Evolutionary conservation across 2,888 invertebrate genomes (phyloP).

Genomic region (Ophion ellenae): DNA sequence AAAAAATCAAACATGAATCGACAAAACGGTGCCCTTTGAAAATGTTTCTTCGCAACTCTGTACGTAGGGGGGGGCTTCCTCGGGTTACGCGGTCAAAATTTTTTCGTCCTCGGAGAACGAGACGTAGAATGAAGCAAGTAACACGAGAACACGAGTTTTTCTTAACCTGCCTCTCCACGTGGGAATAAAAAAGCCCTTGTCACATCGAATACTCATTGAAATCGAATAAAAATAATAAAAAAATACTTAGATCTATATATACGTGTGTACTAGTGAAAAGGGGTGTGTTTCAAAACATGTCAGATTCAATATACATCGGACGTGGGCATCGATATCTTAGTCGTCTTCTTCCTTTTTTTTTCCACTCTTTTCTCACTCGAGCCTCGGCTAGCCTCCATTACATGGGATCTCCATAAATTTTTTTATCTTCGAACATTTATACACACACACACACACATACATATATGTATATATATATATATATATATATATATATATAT

Average conservation of each 20-base stretch:
- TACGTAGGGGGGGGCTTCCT: conserved; percentile 62
- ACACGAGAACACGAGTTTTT: conserved; percentile 76
- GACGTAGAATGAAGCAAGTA: conserved; percentile 75
- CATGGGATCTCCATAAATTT: neutral
- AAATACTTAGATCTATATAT: conserved; percentile 77
- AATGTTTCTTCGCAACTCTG: conserved; percentile 6
- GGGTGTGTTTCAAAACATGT: conserved; percentile 83
- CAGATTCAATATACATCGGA: conserved; percentile 83
- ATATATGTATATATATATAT: neutral
- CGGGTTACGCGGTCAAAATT: conserved; percentile 79
- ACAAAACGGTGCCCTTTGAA: neutral
- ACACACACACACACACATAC: neutral
- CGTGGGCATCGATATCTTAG: conserved; percentile 79
- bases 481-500: too few relatives aligned
- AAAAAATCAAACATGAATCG: neutral
- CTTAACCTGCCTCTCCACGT: conserved; percentile 76
- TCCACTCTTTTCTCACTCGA: conserved; percentile 8
- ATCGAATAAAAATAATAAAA: conserved; percentile 74
- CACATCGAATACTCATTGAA: conserved; percentile 80
- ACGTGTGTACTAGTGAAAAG: conserved; percentile 73
- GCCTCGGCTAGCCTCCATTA: neutral
- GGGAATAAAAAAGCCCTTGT: conserved; percentile 78
- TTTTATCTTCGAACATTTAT: neutral
- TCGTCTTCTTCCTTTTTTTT: conserved; percentile 11
- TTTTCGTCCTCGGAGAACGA: conserved; percentile 72